Evolutionary conservation across 2,113 vertebrate genomes (phyloP).

Genomic region (Cyanoramphus novaezelandiae): DNA sequence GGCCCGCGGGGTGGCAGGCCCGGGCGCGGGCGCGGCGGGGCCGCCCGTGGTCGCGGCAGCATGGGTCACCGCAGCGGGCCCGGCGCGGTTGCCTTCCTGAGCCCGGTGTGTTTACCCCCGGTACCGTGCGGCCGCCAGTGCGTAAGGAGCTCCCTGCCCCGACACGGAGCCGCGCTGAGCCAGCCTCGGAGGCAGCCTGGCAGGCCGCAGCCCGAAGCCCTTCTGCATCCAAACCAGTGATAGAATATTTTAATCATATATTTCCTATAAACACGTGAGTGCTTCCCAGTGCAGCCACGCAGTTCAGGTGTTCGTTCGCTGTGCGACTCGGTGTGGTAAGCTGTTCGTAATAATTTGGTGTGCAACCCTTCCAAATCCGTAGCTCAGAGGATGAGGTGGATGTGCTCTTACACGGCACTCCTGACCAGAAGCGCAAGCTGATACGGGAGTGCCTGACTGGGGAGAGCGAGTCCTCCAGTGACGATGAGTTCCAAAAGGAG

Average conservation of each 20-base stretch:
- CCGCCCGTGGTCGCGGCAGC: not conserved
- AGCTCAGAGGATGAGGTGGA: slow-evolving; percentile 97
- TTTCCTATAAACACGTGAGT: not conserved
- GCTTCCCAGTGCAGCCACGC: not conserved
- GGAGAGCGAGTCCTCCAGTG: slow-evolving; percentile 94
- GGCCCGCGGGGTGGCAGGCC: not conserved
- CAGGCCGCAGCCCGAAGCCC: not conserved
- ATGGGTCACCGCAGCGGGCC: accelerated
- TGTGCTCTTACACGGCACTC: slow-evolving; percentile 89
- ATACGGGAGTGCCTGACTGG: slow-evolving; percentile 94
- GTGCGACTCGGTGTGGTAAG: accelerated
- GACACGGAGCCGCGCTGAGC: not conserved
- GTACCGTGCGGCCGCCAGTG: accelerated
- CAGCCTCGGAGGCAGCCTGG: not conserved
- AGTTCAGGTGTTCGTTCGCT: not conserved
- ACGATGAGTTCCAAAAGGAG: slow-evolving; percentile 96
- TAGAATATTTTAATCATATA: not conserved
- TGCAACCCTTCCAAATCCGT: not conserved
- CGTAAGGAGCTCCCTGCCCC: accelerated
- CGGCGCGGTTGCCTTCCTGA: not conserved
- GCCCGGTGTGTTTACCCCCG: accelerated
- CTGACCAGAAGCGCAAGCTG: slow-evolving; percentile 92
- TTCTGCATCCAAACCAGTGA: not conserved
- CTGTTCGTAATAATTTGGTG: accelerated
- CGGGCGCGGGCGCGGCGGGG: not conserved